These are phyloP conservation scores for Drosophila neotestacea DNA, from an alignment of 2,888 invertebrate genomes.

Conservation along the genomic window DNA sequence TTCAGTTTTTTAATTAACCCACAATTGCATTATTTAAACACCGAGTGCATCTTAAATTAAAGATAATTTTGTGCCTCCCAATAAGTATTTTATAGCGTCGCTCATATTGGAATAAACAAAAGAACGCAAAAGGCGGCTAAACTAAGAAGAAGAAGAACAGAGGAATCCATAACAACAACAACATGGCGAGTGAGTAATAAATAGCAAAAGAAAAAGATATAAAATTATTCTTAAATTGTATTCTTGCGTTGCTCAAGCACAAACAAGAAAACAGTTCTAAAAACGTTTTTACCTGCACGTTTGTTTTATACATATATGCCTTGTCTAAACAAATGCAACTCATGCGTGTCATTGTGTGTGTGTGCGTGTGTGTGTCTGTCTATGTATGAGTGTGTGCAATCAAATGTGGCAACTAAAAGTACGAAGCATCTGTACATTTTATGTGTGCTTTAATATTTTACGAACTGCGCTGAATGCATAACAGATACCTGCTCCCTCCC, in stretches of 20 bases:
- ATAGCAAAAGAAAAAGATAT: slow-evolving; percentile 33
- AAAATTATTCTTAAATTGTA: slow-evolving; percentile 39
- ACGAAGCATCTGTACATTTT: slow-evolving; percentile 44
- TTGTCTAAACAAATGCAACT: slow-evolving; percentile 73
- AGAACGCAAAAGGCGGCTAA: slow-evolving; percentile 39
- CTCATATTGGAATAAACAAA: slow-evolving; percentile 28
- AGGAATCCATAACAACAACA: slow-evolving; percentile 34
- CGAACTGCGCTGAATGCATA: slow-evolving; percentile 61
- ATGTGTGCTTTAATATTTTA: slow-evolving; percentile 54
- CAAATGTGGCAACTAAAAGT: slow-evolving; percentile 34
- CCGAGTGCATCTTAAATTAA: slow-evolving; percentile 41
- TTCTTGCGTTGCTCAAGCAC: slow-evolving; percentile 16
- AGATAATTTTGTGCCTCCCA: slow-evolving; percentile 39
- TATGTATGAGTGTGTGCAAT: slow-evolving; percentile 39
- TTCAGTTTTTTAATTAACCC: slow-evolving; percentile 55
- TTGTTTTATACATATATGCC: slow-evolving; percentile 28
- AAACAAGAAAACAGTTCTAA: slow-evolving; percentile 12
- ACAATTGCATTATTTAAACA: slow-evolving; percentile 44
- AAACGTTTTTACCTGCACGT: slow-evolving; percentile 36
- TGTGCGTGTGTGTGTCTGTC: slow-evolving; percentile 23
- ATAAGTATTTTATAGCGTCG: slow-evolving; percentile 35
- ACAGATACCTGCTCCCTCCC: slow-evolving; percentile 43
- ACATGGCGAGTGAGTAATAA: slow-evolving; percentile 83
- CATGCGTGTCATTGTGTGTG: slow-evolving; percentile 62
- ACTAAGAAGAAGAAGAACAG: slow-evolving; percentile 19